A percentile compares a stretch with the other conserved stretches of the same genome.
phyloP scores from a whole-genome alignment of 2,888 invertebrate genomes.

The Trissoscelio sp. region DNA sequence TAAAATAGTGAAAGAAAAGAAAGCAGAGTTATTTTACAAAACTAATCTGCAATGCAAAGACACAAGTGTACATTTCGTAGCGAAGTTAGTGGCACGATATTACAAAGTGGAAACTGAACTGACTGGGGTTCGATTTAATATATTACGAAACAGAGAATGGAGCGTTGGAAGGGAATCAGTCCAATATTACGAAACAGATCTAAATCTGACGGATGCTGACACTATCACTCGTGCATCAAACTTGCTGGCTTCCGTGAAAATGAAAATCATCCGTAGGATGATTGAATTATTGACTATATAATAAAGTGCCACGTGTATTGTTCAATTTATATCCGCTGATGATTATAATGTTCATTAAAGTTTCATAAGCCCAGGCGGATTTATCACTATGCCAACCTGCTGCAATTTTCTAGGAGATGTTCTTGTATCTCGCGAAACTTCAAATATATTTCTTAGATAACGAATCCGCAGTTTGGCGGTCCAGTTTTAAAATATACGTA shows the following conservation, averaged over 20 bases:
- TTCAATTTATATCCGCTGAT: conserved; percentile 6
- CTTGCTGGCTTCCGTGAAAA: too few relatives aligned
- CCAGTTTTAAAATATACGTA: too few relatives aligned
- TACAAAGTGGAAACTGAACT: conserved; percentile 49
- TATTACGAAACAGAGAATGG: conserved; percentile 50
- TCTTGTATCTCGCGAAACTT: conserved; percentile 3
- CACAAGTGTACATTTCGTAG: conserved; percentile 16
- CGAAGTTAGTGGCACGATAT: conserved; percentile 26
- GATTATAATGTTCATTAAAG: conserved; percentile 34
- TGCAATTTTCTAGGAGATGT: conserved; percentile 11
- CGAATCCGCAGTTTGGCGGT: conserved; percentile 11
- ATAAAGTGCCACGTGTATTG: conserved; percentile 5
- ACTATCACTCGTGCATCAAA: conserved; percentile 31
- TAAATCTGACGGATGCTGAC: conserved; percentile 56
- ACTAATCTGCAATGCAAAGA: conserved; percentile 19
- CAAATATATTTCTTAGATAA: conserved; percentile 24
- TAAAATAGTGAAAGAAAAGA: too few relatives aligned
- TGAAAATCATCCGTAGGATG: too few relatives aligned
- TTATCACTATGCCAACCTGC: conserved; percentile 6
- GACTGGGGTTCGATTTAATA: conserved; percentile 48
- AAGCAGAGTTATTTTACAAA: background rate
- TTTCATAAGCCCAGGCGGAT: conserved; percentile 23
- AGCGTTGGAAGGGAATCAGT: conserved; percentile 33
- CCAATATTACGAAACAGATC: conserved; percentile 56
- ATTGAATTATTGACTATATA: too few relatives aligned